Conservation (phyloP, 2,797 vertebrate species). For the Pangasius larnaudii region DNA sequence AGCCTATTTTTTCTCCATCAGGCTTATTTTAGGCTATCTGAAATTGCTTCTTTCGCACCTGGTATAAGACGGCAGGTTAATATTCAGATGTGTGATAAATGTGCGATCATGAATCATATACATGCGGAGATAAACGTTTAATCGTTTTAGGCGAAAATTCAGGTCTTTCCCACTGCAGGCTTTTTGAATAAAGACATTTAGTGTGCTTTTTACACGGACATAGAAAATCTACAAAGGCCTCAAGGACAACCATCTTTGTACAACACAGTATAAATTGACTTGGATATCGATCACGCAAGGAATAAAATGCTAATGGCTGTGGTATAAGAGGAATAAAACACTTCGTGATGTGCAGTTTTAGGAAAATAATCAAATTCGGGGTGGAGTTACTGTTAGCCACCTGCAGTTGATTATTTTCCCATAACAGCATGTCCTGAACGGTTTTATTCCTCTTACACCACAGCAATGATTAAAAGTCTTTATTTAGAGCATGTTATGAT, state of each 20-base stretch:
- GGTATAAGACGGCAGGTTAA: conserved; percentile 4
- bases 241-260: background rate
- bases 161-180: conserved; percentile 1
- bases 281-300: background rate
- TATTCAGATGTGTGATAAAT: conserved; percentile 7
- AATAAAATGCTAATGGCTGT: background rate
- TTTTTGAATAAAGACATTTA: background rate
- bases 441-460: background rate
- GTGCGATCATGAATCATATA: conserved; percentile 6
- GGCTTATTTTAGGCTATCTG: conserved; percentile 19
- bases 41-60: conserved; percentile 36
- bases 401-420: background rate
- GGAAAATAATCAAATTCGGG: background rate
- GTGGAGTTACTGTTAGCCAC: background rate
- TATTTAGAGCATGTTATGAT: background rate
- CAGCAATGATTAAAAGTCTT: too few species aligned
- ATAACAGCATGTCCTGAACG: background rate
- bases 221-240: background rate
- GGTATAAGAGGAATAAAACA: background rate
- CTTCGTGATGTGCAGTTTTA: background rate
- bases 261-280: too few species aligned
- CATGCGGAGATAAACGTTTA: background rate
- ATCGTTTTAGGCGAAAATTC: background rate
- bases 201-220: background rate
- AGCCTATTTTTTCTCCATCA: conserved; percentile 3